These are phyloP conservation scores for Symphodus melops DNA, from an alignment of 2,113 vertebrate species.

Conservation along the genomic window DNA sequence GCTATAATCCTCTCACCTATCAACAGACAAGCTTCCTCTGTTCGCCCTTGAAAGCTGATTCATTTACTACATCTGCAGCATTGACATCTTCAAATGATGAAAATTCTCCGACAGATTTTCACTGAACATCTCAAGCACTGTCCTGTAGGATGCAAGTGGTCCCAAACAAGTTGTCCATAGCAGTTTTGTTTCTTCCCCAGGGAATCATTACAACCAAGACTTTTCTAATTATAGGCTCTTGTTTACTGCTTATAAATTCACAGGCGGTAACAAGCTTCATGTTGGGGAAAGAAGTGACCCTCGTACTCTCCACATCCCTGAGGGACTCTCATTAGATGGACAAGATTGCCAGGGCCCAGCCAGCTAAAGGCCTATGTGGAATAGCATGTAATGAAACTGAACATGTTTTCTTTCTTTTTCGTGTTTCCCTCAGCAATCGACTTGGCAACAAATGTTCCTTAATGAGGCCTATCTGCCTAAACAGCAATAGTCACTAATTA, in stretches of 20 bases:
- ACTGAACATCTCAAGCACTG: not conserved
- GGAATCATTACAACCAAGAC: conserved; percentile 20
- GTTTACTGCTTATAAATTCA: conserved; percentile 54
- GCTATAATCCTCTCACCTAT: not conserved
- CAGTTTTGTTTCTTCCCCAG: conserved; percentile 33
- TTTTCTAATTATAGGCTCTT: conserved; percentile 56
- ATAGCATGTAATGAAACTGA: not conserved
- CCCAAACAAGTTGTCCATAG: not conserved
- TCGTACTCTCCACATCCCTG: conserved; percentile 5
- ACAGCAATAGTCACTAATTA: too few relatives aligned
- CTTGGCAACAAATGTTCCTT: too few relatives aligned
- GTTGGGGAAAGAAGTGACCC: conserved; percentile 43
- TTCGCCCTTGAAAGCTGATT: conserved; percentile 2
- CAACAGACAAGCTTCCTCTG: conserved; percentile 7
- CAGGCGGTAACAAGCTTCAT: conserved; percentile 32
- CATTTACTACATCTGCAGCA: not conserved
- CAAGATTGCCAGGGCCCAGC: not conserved
- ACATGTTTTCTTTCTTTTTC: not conserved
- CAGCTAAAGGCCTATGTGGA: conserved; percentile 18
- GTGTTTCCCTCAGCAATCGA: not conserved
- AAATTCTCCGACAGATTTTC: conserved; percentile 27
- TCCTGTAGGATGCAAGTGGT: not conserved
- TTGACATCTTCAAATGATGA: not conserved
- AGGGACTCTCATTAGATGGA: conserved; percentile 44
- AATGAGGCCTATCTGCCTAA: too few relatives aligned